Evolutionary conservation across 2,888 invertebrate species (phyloP), one percentile per base, ranked within the genome.

Genomic region (Malthinus seriepunctatus): DNA sequence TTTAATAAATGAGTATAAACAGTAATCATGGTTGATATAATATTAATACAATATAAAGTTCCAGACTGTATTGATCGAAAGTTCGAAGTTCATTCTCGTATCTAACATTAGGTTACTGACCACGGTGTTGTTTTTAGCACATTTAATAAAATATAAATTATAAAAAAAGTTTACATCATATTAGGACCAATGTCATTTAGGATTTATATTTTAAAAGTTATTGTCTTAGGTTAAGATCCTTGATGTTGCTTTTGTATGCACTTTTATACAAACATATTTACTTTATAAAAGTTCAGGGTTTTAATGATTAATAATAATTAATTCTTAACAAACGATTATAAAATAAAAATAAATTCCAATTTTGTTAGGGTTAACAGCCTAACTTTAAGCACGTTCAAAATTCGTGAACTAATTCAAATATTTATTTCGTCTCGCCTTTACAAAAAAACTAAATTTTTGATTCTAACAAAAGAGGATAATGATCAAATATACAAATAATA

Each of bases 51-150:
- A 47, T 38, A 55, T 51, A 51, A 50, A 51, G 55, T 57, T 58
- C 62, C 62, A 67, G 65, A 67, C 67, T 60, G 32, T 67, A 67
- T 67, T 62, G 67, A 67, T 67, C 64, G 58, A 49, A 35, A 47
- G 56, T 63, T 63, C 60, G 51, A 62, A 66, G 69, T 69, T 69
- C 69, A 67, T 66, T 67, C 65, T 62, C 68, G 62, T 64, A 60
- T 63, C 59, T 62, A 61, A 46, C 56, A 60, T 66, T 66, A 58
- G 67, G 67, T 67, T 66, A 67, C 69, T 69, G 69, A 69, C 69
- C 69, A 69, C 44, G 23, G 48, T 49, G 49, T 55, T 56, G 51
- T 45, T 56, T 56, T 56, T 51, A 56, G 51, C 44, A 42, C 23
- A 51, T 56, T n/a, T 46, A 42, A 56, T 56, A 35, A 51, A 45